Base-by-base conservation (phyloP, 2,888 invertebrate species). In the Sphaerophoria rueppellii region DNA sequence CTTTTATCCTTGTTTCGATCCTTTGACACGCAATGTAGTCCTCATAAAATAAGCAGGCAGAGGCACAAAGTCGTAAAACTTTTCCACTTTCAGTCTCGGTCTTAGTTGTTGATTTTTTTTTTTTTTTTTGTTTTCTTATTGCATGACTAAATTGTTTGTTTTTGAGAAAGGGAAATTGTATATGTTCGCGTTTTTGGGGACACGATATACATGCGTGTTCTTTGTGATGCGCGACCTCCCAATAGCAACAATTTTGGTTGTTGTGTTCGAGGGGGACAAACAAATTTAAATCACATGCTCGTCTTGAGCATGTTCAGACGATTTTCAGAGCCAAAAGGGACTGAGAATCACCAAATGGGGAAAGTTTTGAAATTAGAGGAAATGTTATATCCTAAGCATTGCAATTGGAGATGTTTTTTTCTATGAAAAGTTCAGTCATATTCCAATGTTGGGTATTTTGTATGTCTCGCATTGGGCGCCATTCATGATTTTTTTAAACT, bases 1-100 rank as follows among this genome's bases (percentile, higher is more conserved):
- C 80, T 85, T 80, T 85, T 76, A 81, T 80, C 76, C 85, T 76
- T 81, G 46, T 76, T 76, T 43, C 63, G 81, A 81, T 85, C 85
- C 85, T 85, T 77, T 85, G 85, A 85, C 85, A 85, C 85, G 81
- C 85, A 81, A 85, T 77, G 81, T 69, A 76, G 81, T 81, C 81
- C 76, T 81, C 85, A 77, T 81, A 85, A 81, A 85, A 76, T 37
- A 72, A 65, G 58, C 43, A 52, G 58, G 43, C 55, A 67, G 52
- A 60, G 46, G 58, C 57, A 43, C 12, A 69, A 48, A 32, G 50
- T 14, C 61, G 65, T 48, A 69, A 85, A 85, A 85, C 85, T 85
- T 85, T 85, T 85, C 85, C 85, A 85, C 70, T 85, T 85, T 76
- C 24, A 24, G 24, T 24, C 24, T 24, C 24, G 57, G 54, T 70